Evolutionary conservation across 2,888 invertebrate species (phyloP).

Genomic region (Microdon myrmicae): DNA sequence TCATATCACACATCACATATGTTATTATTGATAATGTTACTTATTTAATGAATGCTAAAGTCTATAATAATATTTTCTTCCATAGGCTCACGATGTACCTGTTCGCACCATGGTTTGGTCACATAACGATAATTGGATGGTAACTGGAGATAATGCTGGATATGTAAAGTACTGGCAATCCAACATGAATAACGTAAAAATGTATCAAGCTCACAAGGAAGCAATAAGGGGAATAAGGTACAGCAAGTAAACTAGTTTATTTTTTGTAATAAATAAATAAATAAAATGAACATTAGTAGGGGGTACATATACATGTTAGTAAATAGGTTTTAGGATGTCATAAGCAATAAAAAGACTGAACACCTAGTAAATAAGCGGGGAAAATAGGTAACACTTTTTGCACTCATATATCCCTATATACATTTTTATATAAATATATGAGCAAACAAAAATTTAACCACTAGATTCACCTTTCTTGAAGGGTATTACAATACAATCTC

Average conservation of each 20-base stretch:
- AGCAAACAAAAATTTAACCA: too few relatives aligned
- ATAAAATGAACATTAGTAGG: too few relatives aligned
- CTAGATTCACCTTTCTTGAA: too few relatives aligned
- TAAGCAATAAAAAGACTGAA: conserved; percentile 23
- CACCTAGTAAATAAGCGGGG: conserved; percentile 34
- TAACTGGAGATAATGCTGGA: conserved; percentile 98
- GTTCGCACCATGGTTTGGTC: conserved; percentile 99
- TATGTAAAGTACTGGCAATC: conserved; percentile 99
- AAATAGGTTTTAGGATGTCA: conserved; percentile 12
- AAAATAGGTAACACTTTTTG: too few relatives aligned
- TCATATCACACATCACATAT: neutral
- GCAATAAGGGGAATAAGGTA: conserved; percentile 98
- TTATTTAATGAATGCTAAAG: too few relatives aligned
- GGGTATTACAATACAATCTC: too few relatives aligned
- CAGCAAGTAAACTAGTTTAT: conserved; percentile 64
- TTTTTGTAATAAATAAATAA: conserved; percentile 49
- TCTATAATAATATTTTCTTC: conserved; percentile 38
- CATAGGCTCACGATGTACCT: conserved; percentile 97
- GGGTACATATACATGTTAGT: too few relatives aligned
- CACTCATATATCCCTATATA: too few relatives aligned
- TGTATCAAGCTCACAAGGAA: conserved; percentile 99
- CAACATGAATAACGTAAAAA: conserved; percentile 99
- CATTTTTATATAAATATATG: too few relatives aligned
- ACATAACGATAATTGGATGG: conserved; percentile 99
- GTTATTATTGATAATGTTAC: neutral